Percentiles rank a stretch among this genome's conserved stretches.
Evolutionary conservation across 2,113 vertebrate genomes (phyloP).

Genomic region (Meriones unguiculatus): DNA sequence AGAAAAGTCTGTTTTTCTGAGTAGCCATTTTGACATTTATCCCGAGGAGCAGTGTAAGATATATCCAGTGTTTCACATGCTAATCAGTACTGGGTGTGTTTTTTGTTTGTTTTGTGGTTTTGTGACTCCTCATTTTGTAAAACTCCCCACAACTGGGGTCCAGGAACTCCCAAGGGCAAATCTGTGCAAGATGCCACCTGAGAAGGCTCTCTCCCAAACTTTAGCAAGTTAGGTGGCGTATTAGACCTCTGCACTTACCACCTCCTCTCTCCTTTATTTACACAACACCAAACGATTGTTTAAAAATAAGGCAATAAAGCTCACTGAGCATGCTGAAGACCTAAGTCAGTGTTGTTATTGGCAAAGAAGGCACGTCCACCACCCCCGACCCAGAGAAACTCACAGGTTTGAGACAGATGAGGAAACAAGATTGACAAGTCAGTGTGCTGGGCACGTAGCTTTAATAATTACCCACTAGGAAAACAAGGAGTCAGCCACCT

Average conservation of each 20-base stretch:
- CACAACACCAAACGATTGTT: neutral
- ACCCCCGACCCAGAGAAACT: neutral
- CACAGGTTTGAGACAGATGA: neutral
- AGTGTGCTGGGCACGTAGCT: neutral
- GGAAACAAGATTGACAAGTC: neutral
- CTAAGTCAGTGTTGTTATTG: neutral
- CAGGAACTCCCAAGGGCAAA: neutral
- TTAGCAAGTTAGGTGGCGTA: rapidly evolving
- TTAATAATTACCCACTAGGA: neutral
- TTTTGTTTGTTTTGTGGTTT: neutral
- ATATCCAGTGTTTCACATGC: neutral
- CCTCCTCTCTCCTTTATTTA: neutral
- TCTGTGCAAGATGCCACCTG: neutral
- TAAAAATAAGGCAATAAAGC: neutral
- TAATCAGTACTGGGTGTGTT: neutral
- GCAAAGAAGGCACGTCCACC: neutral
- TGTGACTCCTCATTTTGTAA: neutral
- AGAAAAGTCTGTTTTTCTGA: neutral
- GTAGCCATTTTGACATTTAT: neutral
- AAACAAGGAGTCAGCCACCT: neutral
- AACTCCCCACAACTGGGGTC: no score
- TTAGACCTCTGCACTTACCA: rapidly evolving
- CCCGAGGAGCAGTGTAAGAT: neutral
- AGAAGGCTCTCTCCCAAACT: neutral
- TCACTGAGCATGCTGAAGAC: neutral